A percentile compares a stretch with the other conserved stretches of the same genome.
phyloP scores from a whole-genome alignment of 2,888 invertebrate genomes.

The Lordiphosa andalusiaca region DNA sequence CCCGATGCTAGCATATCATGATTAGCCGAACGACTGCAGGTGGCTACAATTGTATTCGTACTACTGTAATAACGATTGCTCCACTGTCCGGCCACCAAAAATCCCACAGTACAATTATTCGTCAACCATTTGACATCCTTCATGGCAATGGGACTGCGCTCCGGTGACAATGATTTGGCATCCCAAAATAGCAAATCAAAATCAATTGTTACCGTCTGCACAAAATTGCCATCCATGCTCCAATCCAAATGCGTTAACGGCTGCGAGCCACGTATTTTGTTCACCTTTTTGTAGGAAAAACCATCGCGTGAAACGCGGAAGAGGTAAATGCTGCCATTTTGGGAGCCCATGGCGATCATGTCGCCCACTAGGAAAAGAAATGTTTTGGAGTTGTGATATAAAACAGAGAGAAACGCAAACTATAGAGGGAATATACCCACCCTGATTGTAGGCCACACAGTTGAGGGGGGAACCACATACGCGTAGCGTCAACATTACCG shows the following conservation, averaged over 20 bases:
- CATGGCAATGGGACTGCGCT: conserved; percentile 93
- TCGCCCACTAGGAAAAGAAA: conserved; percentile 85
- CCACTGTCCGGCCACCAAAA: conserved; percentile 93
- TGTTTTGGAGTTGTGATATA: no score
- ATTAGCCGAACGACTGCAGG: conserved; percentile 90
- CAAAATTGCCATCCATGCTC: conserved; percentile 92
- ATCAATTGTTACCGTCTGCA: conserved; percentile 94
- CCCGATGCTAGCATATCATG: conserved; percentile 92
- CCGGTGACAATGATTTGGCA: conserved; percentile 91
- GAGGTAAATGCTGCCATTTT: conserved; percentile 90
- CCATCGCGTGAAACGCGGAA: conserved; percentile 94
- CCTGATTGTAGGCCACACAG: conserved; percentile 92
- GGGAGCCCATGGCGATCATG: conserved; percentile 92
- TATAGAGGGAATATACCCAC: conserved; percentile 81
- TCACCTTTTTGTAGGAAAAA: conserved; percentile 93
- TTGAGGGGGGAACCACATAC: conserved; percentile 93
- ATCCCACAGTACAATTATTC: conserved; percentile 92
- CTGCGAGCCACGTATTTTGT: conserved; percentile 92
- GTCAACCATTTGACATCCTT: conserved; percentile 95
- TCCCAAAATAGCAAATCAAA: conserved; percentile 95
- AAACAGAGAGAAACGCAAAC: no score
- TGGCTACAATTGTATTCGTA: conserved; percentile 90
- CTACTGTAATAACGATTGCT: conserved; percentile 93
- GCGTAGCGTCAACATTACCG: conserved; percentile 90
- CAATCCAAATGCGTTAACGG: conserved; percentile 93